A percentile compares a stretch with the other conserved stretches of the same genome.
These are phyloP conservation scores for Calliopum simillimum DNA, from an alignment of 2,888 invertebrate genomes.

Conservation along the genomic window DNA sequence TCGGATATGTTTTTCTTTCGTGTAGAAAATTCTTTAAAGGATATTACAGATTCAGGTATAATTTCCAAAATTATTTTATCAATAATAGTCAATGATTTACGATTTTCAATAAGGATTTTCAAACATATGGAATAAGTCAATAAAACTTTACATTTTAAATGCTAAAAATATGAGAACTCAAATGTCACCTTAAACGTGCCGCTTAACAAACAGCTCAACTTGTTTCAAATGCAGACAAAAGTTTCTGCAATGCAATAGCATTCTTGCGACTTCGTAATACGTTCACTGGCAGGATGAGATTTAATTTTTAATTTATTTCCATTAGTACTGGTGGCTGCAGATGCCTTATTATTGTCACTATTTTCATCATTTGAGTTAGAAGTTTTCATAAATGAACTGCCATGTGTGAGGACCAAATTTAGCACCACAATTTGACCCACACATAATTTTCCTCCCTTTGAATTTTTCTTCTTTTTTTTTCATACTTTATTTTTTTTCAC, in stretches of 20 bases:
- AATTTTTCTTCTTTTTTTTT: too few species aligned
- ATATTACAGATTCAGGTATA: slow-evolving; percentile 86
- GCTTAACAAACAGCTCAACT: slow-evolving; percentile 62
- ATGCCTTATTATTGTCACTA: too few species aligned
- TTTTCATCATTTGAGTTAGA: too few species aligned
- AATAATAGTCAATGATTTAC: slow-evolving; percentile 73
- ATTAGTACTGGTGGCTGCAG: too few species aligned
- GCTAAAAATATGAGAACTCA: background rate
- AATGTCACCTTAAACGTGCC: slow-evolving; percentile 60
- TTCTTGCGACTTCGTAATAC: slow-evolving; percentile 71
- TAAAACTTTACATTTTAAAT: background rate
- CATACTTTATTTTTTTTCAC: too few species aligned
- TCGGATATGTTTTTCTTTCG: too few species aligned
- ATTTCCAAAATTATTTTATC: slow-evolving; percentile 78
- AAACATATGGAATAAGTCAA: slow-evolving; percentile 70
- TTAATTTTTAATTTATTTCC: too few species aligned
- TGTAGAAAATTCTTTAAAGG: slow-evolving; percentile 86
- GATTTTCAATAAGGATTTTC: slow-evolving; percentile 75
- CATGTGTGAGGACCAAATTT: too few species aligned
- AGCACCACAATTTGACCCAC: too few species aligned
- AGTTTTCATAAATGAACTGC: too few species aligned
- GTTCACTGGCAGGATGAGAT: slow-evolving; percentile 70
- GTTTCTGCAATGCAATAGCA: slow-evolving; percentile 56
- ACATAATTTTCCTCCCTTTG: too few species aligned
- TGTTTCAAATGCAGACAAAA: slow-evolving; percentile 58